Base-by-base conservation (phyloP, 1,140 invertebrate species). In the Trachelipus rathkii region DNA sequence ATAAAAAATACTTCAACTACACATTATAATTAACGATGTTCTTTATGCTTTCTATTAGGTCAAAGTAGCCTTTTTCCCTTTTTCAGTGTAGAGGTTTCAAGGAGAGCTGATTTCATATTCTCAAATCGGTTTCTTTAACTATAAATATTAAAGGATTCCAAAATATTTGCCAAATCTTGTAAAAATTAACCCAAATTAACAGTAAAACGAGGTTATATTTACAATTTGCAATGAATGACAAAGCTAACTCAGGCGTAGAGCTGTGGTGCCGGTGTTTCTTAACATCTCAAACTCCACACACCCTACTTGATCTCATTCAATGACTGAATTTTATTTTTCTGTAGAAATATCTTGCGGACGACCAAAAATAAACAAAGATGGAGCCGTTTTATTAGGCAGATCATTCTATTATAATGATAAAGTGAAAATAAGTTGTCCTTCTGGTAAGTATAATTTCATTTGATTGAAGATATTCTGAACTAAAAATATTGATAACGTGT, bases 121-220 rank as follows among this genome's bases (percentile, higher is more conserved):
- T n/a, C n/a, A n/a, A n/a, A n/a, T n/a, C n/a, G n/a, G n/a, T n/a
- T n/a, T n/a, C n/a, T n/a, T n/a, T n/a, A n/a, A n/a, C n/a, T n/a
- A n/a, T n/a, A n/a, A n/a, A n/a, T n/a, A n/a, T n/a, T n/a, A n/a
- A n/a, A n/a, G n/a, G n/a, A n/a, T n/a, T n/a, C n/a, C n/a, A n/a
- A n/a, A n/a, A n/a, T n/a, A n/a, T n/a, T n/a, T n/a, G n/a, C n/a
- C n/a, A n/a, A n/a, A n/a, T n/a, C n/a, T n/a, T n/a, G n/a, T n/a
- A n/a, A n/a, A n/a, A n/a, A 21, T 24, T 72, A 24, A 3, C 15
- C 15, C 71, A n/a, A 24, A 15, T 21, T 24, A 45, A 23, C 15
- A 74, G 69, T 74, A 45, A 67, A 76, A 67, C 85, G 93, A 93
- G 91, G 82, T 91, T 93, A n/a, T 93, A 94, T 87, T 91, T 92